Base-by-base conservation (phyloP, 2,888 invertebrate species). In the Papilio protenor region DNA sequence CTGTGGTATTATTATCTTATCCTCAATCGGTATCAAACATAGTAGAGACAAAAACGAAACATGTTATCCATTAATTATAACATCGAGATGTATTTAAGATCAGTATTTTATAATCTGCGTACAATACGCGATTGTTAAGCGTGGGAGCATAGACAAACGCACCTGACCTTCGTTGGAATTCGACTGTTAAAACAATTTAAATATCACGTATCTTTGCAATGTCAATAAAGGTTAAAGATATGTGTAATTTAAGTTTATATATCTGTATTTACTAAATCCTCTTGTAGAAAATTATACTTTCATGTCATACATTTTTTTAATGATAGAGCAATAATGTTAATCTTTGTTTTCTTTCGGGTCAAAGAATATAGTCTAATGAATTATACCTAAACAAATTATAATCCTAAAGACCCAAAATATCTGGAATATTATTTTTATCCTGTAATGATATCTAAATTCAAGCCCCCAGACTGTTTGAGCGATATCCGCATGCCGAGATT, bases 71-170 rank as follows among this genome's bases (percentile, higher is more conserved):
- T 64, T 33, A 27, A 64, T 33, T 64, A 16, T 33, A 64, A 64
- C 61, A 27, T 27, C 14, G 16, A 64, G 61, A 64, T 64, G 61
- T 64, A 33, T 64, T 64, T 33, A 64, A 64, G 61, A 64, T 64
- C 16, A 64, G 27, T 64, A 64, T 64, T 64, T 33, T 64, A 64
- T 33, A 64, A 64, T 64, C 45, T 71, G n/a, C 21, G 57, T 75
- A 75, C 75, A 75, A 66, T 75, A 75, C 69, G 27, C 52, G 66
- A 75, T 75, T 75, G 75, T 75, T 66, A 21, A n/a, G 33, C 66
- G 27, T 66, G 66, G 52, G 75, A 75, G 55, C 75, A 33, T 40
- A 66, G 55, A 66, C 66, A 66, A 52, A 66, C 64, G 18, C 64
- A 23, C 12, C 18, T 33, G 55, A 47, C 75, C 55, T 75, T 55